These are phyloP conservation scores for Peromyscus attwateri DNA, from an alignment of 2,797 vertebrate genomes.

Conservation along the genomic window DNA sequence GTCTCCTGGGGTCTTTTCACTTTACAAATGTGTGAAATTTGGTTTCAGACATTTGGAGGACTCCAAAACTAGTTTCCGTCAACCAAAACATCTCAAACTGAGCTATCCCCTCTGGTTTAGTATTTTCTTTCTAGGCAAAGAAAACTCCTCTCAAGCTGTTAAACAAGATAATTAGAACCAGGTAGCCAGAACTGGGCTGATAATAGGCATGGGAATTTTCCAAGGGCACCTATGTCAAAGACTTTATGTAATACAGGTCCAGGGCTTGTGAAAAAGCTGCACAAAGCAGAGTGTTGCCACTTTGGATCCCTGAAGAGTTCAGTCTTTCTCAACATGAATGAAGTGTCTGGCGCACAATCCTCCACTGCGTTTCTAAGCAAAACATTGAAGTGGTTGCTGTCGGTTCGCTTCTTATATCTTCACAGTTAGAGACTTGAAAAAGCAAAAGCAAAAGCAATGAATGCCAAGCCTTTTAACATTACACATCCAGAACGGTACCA, in stretches of 20 bases:
- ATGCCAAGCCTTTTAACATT: slow-evolving; percentile 83
- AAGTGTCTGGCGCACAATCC: slow-evolving; percentile 54
- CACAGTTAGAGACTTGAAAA: slow-evolving; percentile 78
- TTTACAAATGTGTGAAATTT: background rate
- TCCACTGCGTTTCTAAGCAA: slow-evolving; percentile 76
- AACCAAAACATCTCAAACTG: slow-evolving; percentile 3
- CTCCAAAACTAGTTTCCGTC: slow-evolving; percentile 35
- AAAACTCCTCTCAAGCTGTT: slow-evolving; percentile 39
- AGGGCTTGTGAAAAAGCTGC: background rate
- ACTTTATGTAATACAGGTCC: slow-evolving; percentile 26
- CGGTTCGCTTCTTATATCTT: slow-evolving; percentile 81
- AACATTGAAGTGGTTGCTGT: slow-evolving; percentile 73
- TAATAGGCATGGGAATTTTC: slow-evolving; percentile 56
- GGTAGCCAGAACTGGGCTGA: background rate
- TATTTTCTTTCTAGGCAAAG: background rate
- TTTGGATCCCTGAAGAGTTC: slow-evolving; percentile 71
- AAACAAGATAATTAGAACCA: slow-evolving; percentile 71
- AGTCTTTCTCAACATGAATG: slow-evolving; percentile 70
- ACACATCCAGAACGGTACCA: slow-evolving; percentile 86
- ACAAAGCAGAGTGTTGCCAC: slow-evolving; percentile 13
- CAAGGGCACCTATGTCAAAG: slow-evolving; percentile 63
- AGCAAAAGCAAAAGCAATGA: slow-evolving; percentile 59
- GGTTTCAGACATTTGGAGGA: background rate
- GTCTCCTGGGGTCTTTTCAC: background rate
- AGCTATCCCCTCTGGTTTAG: slow-evolving; percentile 1